Percentiles rank a stretch among this genome's conserved stretches.
These are phyloP conservation scores for Pangasius larnaudii DNA, from an alignment of 2,797 vertebrate genomes.

Conservation along the genomic window DNA sequence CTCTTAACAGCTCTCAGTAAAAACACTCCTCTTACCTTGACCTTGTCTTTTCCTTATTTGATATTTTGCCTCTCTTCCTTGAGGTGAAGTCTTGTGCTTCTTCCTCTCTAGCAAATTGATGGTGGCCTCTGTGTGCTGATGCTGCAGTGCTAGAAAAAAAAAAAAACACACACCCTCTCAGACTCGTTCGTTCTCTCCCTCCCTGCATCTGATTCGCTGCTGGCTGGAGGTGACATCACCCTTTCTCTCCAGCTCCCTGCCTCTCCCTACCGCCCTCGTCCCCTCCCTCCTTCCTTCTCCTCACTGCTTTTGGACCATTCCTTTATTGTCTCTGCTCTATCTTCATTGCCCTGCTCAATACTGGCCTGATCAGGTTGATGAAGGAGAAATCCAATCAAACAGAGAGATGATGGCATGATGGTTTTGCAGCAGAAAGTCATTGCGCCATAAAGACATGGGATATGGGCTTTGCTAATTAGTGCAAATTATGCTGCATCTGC, in stretches of 20 bases:
- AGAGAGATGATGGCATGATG: constrained; percentile 19
- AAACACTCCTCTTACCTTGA: constrained; percentile 69
- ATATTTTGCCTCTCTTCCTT: constrained; percentile 59
- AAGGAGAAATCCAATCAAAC: constrained; percentile 34
- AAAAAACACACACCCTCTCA: constrained; percentile 76
- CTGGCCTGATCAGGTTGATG: constrained; percentile 38
- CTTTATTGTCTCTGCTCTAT: constrained; percentile 66
- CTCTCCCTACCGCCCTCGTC: constrained; percentile 66
- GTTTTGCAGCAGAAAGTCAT: constrained; percentile 35
- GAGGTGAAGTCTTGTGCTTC: constrained; percentile 68
- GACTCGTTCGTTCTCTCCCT: constrained; percentile 64
- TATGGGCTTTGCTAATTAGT: constrained; percentile 56
- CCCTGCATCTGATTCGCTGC: constrained; percentile 75
- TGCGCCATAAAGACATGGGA: constrained; percentile 37
- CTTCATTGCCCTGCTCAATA: constrained; percentile 47
- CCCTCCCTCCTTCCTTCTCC: constrained; percentile 51
- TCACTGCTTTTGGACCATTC: constrained; percentile 71
- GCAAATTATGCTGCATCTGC: constrained; percentile 55
- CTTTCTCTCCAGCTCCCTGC: constrained; percentile 56
- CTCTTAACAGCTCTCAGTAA: constrained; percentile 29
- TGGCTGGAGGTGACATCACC: constrained; percentile 80
- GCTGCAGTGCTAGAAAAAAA: constrained; percentile 81
- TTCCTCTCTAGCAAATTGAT: constrained; percentile 73
- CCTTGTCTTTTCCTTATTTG: constrained; percentile 57
- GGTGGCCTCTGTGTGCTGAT: constrained; percentile 78